phyloP scores from a whole-genome alignment of 1,140 invertebrate species.

The Drosophila arizonae region DNA sequence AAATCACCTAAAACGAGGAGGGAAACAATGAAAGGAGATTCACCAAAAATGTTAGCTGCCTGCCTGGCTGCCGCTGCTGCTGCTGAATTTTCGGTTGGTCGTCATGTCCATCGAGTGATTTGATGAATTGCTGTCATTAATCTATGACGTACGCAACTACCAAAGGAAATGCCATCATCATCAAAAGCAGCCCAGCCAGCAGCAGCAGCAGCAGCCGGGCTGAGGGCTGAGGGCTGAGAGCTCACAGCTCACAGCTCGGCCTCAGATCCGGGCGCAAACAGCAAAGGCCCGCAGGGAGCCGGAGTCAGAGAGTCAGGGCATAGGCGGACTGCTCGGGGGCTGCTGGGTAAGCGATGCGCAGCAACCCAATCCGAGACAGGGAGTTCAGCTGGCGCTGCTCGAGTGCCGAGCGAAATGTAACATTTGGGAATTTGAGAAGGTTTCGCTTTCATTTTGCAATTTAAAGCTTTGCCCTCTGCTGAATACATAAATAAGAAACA shows the following conservation, averaged over 20 bases:
- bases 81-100: slow-evolving; percentile 75
- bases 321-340: slow-evolving; percentile 2
- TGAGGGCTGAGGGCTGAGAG: slow-evolving; percentile 25
- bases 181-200: slow-evolving; percentile 73
- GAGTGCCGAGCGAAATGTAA: slow-evolving; percentile 49
- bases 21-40: slow-evolving; percentile 32
- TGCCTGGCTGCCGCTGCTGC: slow-evolving; percentile 58
- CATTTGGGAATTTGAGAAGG: slow-evolving; percentile 67
- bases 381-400: slow-evolving; percentile 19
- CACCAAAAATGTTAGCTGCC: slow-evolving; percentile 34
- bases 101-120: slow-evolving; percentile 83
- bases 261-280: slow-evolving; percentile 25
- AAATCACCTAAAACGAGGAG: not conserved
- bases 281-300: slow-evolving; percentile 56
- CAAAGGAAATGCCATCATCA: slow-evolving; percentile 82
- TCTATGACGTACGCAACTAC: slow-evolving; percentile 83
- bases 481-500: slow-evolving; percentile 1
- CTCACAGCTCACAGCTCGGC: slow-evolving; percentile 21
- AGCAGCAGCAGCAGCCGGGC: slow-evolving; percentile 51
- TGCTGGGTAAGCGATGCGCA: slow-evolving; percentile 53
- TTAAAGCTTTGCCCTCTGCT: slow-evolving; percentile 32
- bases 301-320: slow-evolving; percentile 19
- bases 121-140: slow-evolving; percentile 83
- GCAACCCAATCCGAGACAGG: slow-evolving; percentile 45
- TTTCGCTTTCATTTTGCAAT: slow-evolving; percentile 71